Conservation (phyloP, 2,113 vertebrate species). For the Fregata magnificens region DNA sequence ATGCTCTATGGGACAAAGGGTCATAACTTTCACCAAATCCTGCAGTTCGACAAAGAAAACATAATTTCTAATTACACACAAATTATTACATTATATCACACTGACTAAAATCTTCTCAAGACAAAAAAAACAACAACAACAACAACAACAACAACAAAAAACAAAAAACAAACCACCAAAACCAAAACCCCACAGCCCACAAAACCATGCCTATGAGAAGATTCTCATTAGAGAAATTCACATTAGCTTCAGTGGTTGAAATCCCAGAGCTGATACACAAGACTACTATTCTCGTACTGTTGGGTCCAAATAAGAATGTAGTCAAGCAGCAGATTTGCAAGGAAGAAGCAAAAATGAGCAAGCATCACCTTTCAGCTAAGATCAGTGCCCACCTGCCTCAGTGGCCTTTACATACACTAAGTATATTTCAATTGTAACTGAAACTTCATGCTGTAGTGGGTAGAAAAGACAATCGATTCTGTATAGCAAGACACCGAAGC, state of each 20-base stretch:
- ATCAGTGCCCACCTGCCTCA: not conserved
- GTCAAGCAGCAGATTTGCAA: not conserved
- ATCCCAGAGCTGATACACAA: not conserved
- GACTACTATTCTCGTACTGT: not conserved
- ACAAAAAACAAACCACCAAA: not conserved
- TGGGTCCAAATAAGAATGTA: not conserved
- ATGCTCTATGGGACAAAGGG: constrained; percentile 85
- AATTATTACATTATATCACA: not conserved
- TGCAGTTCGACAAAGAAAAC: constrained; percentile 63
- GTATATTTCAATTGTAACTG: not conserved
- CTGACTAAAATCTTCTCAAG: not conserved
- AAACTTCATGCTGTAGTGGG: not conserved
- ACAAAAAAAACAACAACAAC: not conserved
- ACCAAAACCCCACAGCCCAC: not conserved
- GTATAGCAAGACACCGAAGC: not conserved
- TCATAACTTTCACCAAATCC: constrained; percentile 87
- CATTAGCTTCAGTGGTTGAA: not conserved
- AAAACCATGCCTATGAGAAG: not conserved
- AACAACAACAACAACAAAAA: no score
- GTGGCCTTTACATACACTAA: not conserved
- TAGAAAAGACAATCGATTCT: not conserved
- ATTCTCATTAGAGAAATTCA: not conserved
- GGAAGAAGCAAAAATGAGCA: not conserved
- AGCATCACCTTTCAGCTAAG: not conserved
- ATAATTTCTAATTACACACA: not conserved